Evolutionary conservation across 2,888 invertebrate genomes (phyloP).

Genomic region (Drosophila peninsularis): DNA sequence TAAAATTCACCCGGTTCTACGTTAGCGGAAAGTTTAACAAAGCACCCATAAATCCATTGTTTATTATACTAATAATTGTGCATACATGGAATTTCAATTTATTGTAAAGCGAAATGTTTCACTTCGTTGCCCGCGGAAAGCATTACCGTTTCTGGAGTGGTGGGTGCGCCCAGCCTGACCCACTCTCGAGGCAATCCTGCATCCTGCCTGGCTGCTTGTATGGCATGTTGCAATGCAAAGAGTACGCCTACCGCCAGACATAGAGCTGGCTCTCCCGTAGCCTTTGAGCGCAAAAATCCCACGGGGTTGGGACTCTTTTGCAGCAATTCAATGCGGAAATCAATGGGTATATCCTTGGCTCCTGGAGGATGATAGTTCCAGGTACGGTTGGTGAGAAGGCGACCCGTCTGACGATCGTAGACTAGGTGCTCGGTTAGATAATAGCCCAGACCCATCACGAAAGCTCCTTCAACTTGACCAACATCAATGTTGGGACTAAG

Average conservation of each 20-base stretch:
- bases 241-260: slow-evolving; percentile 86
- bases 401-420: slow-evolving; percentile 88
- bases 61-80: too few species aligned
- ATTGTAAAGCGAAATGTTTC: slow-evolving; percentile 32
- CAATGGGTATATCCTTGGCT: slow-evolving; percentile 91
- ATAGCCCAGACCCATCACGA: slow-evolving; percentile 91
- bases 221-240: slow-evolving; percentile 89
- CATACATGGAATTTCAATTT: not conserved
- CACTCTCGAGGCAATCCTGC: slow-evolving; percentile 85
- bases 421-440: slow-evolving; percentile 90
- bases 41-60: not conserved
- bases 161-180: slow-evolving; percentile 81
- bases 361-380: slow-evolving; percentile 93
- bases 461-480: slow-evolving; percentile 92
- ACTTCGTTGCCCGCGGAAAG: slow-evolving; percentile 67
- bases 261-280: slow-evolving; percentile 88
- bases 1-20: too few species aligned
- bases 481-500: slow-evolving; percentile 90
- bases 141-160: slow-evolving; percentile 81
- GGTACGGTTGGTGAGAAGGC: slow-evolving; percentile 90
- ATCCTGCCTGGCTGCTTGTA: slow-evolving; percentile 88
- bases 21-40: not conserved
- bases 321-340: slow-evolving; percentile 89
- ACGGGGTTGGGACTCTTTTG: slow-evolving; percentile 85
- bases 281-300: slow-evolving; percentile 91